Evolutionary conservation across 2,113 vertebrate genomes (phyloP).

Genomic region (Panthera uncia): DNA sequence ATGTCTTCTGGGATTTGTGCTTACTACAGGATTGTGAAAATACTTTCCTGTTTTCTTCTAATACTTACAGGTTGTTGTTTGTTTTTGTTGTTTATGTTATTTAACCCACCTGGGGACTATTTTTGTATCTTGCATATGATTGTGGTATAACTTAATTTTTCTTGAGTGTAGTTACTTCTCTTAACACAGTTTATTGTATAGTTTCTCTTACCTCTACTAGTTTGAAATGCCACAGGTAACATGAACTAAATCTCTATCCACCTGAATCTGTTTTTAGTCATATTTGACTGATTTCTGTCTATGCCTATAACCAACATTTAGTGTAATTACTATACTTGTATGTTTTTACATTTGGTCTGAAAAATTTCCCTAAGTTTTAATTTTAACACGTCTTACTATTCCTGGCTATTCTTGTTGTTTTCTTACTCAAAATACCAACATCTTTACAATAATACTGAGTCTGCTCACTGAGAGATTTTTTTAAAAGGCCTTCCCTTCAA

Average conservation of each 20-base stretch:
- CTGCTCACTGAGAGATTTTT: background rate
- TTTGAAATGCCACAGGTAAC: constrained; percentile 22
- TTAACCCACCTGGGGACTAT: background rate
- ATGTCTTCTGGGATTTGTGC: background rate
- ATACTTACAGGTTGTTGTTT: background rate
- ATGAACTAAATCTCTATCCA: background rate
- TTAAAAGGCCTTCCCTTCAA: background rate
- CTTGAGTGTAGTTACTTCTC: background rate
- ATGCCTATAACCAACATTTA: background rate
- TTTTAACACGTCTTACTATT: background rate
- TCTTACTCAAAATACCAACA: background rate
- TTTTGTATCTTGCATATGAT: background rate
- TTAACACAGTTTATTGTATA: background rate
- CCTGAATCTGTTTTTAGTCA: background rate
- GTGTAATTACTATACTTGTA: background rate
- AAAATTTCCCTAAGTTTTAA: background rate
- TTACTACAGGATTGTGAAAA: background rate
- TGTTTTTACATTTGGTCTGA: constrained; percentile 6
- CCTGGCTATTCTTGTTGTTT: constrained; percentile 7
- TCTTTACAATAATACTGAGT: background rate
- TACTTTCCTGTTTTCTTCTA: background rate
- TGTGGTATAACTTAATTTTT: constrained; percentile 12
- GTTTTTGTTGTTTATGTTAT: background rate
- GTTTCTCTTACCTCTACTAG: background rate
- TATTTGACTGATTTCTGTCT: background rate